These are phyloP conservation scores for Catalaphyllia jardinei DNA, from an alignment of 64 coral and sea anemone species.

Conservation along the genomic window DNA sequence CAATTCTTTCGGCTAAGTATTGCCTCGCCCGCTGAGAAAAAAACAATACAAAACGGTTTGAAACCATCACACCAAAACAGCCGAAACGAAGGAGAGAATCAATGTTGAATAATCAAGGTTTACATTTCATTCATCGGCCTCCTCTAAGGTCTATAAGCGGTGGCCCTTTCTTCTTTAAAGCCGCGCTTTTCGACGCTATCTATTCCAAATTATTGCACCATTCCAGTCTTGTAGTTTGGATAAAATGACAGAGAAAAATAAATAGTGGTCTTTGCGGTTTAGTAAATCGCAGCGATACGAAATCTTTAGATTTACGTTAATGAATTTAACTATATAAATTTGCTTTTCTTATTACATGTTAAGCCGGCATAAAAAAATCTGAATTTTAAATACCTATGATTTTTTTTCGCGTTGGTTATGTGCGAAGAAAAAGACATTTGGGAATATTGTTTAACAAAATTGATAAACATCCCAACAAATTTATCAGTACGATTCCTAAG, in stretches of 20 bases:
- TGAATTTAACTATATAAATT: constrained; percentile 8
- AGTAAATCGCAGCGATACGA: neutral
- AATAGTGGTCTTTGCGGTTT: constrained; percentile 25
- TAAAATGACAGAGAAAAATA: neutral
- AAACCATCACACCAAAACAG: constrained; percentile 1
- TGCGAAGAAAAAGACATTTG: no score
- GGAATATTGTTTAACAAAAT: no score
- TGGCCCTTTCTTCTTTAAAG: neutral
- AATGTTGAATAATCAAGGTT: constrained; percentile 17
- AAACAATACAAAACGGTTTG: constrained; percentile 17
- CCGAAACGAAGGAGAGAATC: neutral
- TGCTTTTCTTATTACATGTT: constrained; percentile 10
- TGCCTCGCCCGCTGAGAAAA: neutral
- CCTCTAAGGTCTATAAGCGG: neutral
- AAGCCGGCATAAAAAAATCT: neutral
- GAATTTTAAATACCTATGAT: neutral
- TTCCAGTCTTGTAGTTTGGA: neutral
- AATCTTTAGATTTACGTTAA: neutral
- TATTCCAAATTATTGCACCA: constrained; percentile 1
- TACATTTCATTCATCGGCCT: neutral
- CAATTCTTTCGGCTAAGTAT: constrained; percentile 7
- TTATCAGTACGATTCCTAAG: no score
- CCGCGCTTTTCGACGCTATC: constrained; percentile 9
- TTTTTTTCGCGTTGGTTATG: neutral
- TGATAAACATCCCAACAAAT: no score